Base-by-base conservation (phyloP, 2,888 invertebrate species). In the Acanthosepion lycidas region DNA sequence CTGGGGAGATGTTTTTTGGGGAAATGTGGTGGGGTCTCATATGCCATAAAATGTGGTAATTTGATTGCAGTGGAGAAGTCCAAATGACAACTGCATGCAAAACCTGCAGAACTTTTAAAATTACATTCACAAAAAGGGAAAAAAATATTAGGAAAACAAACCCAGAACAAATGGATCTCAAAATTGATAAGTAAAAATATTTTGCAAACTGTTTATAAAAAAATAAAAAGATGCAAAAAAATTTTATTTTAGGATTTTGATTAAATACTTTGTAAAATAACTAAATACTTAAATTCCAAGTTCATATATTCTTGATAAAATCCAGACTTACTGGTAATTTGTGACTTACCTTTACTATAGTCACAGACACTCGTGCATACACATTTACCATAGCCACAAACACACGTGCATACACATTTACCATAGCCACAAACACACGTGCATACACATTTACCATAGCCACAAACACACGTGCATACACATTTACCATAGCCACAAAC, bases 151-250 rank as follows among this genome's bases (percentile, higher is more conserved):
- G 23, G 23, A 59, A 59, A 59, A 23, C 6, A 23, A 53, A 15
- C 9, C 51, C 15, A 23, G 20, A 6, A 23, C 6, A 23, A 28
- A 28, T 18, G 12, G 15, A 28, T 78, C 28, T 78, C 78, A 78
- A 78, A 78, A 78, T 78, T n/a, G 78, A 78, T 78, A n/a, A n/a
- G n/a, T 78, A 78, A 78, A 78, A 78, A 78, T 78, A 78, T 78
- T n/a, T 78, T 78, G 78, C 78, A 78, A 78, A 64, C 64, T 28
- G 64, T 64, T 64, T 28, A 64, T 64, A 64, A 28, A 64, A 64
- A n/a, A 78, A 78, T 64, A 78, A 78, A 78, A 78, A 78, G 78
- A 78, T 78, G 78, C 78, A 28, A 78, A 78, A 28, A 28, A n/a
- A 12, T 78, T 78, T 78, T 28, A 9, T 28, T 28, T 28, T 28